Evolutionary conservation across 2,113 vertebrate genomes (phyloP).

Genomic region (Caretta caretta): DNA sequence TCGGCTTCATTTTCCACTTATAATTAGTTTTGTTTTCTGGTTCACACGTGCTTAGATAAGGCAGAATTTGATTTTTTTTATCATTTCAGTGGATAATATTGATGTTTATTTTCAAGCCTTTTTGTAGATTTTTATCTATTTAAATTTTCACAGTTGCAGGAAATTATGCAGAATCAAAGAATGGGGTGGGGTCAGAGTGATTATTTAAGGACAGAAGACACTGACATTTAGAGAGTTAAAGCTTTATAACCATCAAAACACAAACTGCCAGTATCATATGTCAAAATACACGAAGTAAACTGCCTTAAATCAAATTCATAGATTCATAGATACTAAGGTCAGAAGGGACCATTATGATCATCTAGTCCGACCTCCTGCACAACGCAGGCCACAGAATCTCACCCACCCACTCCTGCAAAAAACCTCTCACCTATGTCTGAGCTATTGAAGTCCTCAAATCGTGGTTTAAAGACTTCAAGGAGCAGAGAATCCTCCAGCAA

Average conservation of each 20-base stretch:
- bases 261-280: neutral
- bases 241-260: neutral
- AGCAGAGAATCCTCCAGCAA: too few relatives aligned
- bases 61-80: neutral
- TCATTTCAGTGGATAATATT: neutral
- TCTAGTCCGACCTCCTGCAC: too few relatives aligned
- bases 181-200: neutral
- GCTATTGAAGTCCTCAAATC: too few relatives aligned
- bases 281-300: neutral
- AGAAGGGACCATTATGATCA: too few relatives aligned
- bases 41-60: neutral
- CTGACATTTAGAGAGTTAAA: neutral
- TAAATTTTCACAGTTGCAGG: neutral
- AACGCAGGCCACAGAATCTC: too few relatives aligned
- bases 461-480: too few relatives aligned
- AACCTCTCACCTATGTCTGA: too few relatives aligned
- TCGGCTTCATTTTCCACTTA: neutral
- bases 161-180: neutral
- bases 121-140: neutral
- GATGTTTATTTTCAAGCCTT: neutral
- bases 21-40: neutral
- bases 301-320: neutral
- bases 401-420: too few relatives aligned
- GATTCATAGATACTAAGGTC: too few relatives aligned
- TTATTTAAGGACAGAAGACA: neutral